Evolutionary conservation across 2,797 vertebrate species (phyloP).

Genomic region (Cossypha heuglini): DNA sequence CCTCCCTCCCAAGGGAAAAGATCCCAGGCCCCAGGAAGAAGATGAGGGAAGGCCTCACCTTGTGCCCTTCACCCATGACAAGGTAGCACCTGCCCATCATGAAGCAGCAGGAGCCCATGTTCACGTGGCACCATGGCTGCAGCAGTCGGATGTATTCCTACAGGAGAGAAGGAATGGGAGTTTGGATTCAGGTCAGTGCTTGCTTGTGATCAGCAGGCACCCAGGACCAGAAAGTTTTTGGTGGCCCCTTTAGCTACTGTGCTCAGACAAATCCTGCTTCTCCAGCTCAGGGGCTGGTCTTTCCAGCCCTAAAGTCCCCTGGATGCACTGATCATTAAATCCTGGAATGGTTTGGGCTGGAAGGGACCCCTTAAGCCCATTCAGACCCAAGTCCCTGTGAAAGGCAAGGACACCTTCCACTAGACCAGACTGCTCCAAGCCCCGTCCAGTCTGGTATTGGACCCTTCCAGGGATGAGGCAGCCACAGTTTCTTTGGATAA

Average conservation of each 20-base stretch:
- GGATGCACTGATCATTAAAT: background rate
- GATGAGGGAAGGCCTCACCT: constrained; percentile 74
- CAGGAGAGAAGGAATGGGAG: background rate
- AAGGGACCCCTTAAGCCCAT: background rate
- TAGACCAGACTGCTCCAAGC: accelerated
- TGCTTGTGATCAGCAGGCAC: accelerated
- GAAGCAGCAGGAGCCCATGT: constrained; percentile 91
- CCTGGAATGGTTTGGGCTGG: background rate
- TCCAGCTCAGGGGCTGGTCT: accelerated
- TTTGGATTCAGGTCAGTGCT: background rate
- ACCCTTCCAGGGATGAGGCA: background rate
- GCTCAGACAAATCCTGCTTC: background rate
- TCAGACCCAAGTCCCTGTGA: accelerated
- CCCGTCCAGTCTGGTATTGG: background rate
- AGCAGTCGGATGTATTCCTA: constrained; percentile 91
- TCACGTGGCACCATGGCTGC: constrained; percentile 91
- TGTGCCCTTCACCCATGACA: constrained; percentile 89
- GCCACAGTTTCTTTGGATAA: background rate
- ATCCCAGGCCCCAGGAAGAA: background rate
- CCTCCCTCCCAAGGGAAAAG: background rate
- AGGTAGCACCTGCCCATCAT: constrained; percentile 92
- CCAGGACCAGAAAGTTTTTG: background rate
- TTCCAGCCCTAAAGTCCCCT: background rate
- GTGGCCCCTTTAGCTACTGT: background rate
- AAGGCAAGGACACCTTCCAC: background rate